These are phyloP conservation scores for Thaleichthys pacificus DNA, from an alignment of 2,797 vertebrate genomes.

Conservation along the genomic window DNA sequence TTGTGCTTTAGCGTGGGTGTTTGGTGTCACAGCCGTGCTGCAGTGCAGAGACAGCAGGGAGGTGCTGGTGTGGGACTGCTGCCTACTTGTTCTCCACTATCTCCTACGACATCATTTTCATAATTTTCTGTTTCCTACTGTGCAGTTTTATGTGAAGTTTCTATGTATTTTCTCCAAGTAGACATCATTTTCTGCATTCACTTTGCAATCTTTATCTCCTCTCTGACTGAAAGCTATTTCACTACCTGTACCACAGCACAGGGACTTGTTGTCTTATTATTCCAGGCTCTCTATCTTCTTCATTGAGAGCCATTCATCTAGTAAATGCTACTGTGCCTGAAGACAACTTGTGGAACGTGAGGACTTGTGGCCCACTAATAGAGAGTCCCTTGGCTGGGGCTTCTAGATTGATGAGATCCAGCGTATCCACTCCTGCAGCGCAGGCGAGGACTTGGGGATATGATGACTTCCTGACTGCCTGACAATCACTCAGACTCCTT, in stretches of 20 bases:
- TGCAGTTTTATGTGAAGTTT: not conserved
- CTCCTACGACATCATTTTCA: not conserved
- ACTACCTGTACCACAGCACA: too few species aligned
- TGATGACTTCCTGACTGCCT: not conserved
- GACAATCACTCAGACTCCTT: constrained; percentile 14
- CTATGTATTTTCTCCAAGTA: not conserved
- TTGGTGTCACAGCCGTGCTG: not conserved
- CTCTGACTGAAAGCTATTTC: too few species aligned
- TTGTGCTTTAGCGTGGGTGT: not conserved
- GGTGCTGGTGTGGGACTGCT: too few species aligned
- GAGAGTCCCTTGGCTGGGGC: not conserved
- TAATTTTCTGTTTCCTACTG: not conserved
- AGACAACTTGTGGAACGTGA: not conserved
- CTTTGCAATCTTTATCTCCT: not conserved
- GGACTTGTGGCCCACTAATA: not conserved
- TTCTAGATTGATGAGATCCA: not conserved
- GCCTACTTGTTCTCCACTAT: too few species aligned
- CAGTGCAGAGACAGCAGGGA: too few species aligned
- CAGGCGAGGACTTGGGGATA: not conserved
- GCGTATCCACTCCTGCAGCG: not conserved
- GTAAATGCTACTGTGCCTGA: not conserved
- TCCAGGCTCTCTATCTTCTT: not conserved
- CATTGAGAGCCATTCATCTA: not conserved
- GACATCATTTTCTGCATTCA: not conserved
- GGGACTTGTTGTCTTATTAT: not conserved